phyloP scores from a whole-genome alignment of 2,888 invertebrate species.

The Mystacides longicornis region DNA sequence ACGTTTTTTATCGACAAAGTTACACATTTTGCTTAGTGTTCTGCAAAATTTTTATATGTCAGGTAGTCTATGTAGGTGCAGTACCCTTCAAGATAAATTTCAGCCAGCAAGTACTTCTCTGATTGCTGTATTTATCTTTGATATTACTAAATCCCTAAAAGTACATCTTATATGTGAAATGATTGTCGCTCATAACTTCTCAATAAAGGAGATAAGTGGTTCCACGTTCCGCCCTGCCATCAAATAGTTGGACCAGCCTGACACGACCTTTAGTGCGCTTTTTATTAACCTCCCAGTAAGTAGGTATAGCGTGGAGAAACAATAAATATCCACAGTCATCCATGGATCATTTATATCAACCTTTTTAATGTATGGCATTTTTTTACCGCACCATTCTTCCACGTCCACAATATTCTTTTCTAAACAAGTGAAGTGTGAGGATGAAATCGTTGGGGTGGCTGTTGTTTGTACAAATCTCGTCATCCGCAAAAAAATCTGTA shows the following conservation, averaged over 20 bases:
- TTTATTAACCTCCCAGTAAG: not conserved
- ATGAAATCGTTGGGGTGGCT: constrained; percentile 3
- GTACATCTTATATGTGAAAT: too few species aligned
- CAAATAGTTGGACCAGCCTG: not conserved
- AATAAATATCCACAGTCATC: constrained; percentile 23
- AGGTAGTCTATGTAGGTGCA: too few species aligned
- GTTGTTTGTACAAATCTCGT: not conserved
- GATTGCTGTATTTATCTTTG: too few species aligned
- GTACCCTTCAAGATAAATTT: too few species aligned
- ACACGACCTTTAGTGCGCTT: not conserved
- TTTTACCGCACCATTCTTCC: constrained; percentile 12
- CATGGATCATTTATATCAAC: constrained; percentile 23
- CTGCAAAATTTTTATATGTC: too few species aligned
- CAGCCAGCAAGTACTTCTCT: too few species aligned
- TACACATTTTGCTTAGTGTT: too few species aligned
- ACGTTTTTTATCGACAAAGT: too few species aligned
- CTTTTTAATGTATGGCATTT: constrained; percentile 20
- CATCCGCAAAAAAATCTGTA: constrained; percentile 7
- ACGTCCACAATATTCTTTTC: constrained; percentile 7
- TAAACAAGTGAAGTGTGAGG: constrained; percentile 5
- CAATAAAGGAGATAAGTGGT: too few species aligned
- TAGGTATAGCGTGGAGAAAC: constrained; percentile 19
- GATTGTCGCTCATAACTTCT: too few species aligned
- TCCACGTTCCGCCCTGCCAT: not conserved
- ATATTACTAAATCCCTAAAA: too few species aligned